phyloP scores from a whole-genome alignment of 2,113 vertebrate genomes.

The Anolis sagrei region DNA sequence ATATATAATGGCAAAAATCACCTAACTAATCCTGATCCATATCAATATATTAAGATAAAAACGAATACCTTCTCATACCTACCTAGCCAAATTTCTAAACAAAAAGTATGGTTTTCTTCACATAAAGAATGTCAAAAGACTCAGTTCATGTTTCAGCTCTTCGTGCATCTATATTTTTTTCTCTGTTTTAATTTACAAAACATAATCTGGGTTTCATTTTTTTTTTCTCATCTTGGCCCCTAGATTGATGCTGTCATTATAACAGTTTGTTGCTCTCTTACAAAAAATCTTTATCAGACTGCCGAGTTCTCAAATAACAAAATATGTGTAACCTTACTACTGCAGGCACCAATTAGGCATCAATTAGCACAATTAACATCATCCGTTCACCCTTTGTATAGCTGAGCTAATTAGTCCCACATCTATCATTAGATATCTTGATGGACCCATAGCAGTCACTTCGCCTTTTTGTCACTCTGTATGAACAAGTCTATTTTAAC shows the following conservation, averaged over 20 bases:
- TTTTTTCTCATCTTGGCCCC: not conserved
- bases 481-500: conserved; percentile 24
- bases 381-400: conserved; percentile 15
- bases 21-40: not conserved
- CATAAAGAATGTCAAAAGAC: not conserved
- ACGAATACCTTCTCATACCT: not conserved
- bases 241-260: not conserved
- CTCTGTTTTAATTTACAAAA: not conserved
- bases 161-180: too few relatives aligned
- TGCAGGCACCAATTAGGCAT: not conserved
- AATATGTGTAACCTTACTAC: not conserved
- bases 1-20: not conserved
- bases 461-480: conserved; percentile 23
- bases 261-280: conserved; percentile 14
- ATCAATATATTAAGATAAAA: not conserved
- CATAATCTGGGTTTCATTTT: not conserved
- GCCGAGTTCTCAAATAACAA: conserved; percentile 25
- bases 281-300: conserved; percentile 20
- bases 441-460: conserved; percentile 33
- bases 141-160: too few relatives aligned
- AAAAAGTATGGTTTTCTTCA: not conserved
- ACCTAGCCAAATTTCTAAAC: not conserved
- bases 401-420: conserved; percentile 29
- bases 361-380: not conserved
- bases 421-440: conserved; percentile 22